phyloP scores from a whole-genome alignment of 37 sponge, comb jelly and placozoan genomes.

The Theonella swinhoei region DNA sequence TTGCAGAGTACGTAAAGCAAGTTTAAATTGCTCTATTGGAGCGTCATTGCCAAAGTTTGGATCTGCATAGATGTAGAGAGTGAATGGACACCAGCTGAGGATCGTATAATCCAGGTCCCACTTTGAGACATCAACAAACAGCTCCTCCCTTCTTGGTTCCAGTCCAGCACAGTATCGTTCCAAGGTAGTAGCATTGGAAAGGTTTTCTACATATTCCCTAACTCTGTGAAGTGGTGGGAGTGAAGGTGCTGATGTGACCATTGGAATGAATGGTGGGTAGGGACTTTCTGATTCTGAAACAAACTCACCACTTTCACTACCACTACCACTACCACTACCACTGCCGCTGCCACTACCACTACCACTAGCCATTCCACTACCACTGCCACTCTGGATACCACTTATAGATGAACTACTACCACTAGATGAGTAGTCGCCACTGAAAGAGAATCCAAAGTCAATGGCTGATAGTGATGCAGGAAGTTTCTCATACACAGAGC shows the following conservation, averaged over 20 bases:
- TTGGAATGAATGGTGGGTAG: not conserved
- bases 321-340: slow-evolving; percentile 22
- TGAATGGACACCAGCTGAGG: slow-evolving; percentile 79
- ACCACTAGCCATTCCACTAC: not conserved
- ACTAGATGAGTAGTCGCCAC: not conserved
- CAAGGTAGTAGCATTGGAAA: slow-evolving; percentile 5
- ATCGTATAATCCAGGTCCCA: slow-evolving; percentile 64
- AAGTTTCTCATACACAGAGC: slow-evolving; percentile 37
- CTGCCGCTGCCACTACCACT: not conserved
- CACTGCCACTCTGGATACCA: slow-evolving; percentile 1
- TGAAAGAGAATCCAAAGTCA: slow-evolving; percentile 17
- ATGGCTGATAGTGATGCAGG: slow-evolving; percentile 7
- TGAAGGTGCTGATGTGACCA: slow-evolving; percentile 27
- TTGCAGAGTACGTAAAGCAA: slow-evolving; percentile 55
- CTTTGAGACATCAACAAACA: slow-evolving; percentile 46
- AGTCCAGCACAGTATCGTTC: slow-evolving; percentile 70
- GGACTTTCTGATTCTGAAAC: not conserved
- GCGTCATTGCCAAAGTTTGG: slow-evolving; percentile 23
- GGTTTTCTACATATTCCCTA: slow-evolving; percentile 26
- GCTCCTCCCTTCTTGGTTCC: slow-evolving; percentile 50
- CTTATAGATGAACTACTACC: not conserved
- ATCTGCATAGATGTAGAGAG: slow-evolving; percentile 46
- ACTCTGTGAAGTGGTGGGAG: slow-evolving; percentile 32
- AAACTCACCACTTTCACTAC: not conserved
- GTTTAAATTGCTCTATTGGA: slow-evolving; percentile 54